These are phyloP conservation scores for Heliconius hermathena DNA, from an alignment of 1,140 invertebrate species.

Conservation along the genomic window DNA sequence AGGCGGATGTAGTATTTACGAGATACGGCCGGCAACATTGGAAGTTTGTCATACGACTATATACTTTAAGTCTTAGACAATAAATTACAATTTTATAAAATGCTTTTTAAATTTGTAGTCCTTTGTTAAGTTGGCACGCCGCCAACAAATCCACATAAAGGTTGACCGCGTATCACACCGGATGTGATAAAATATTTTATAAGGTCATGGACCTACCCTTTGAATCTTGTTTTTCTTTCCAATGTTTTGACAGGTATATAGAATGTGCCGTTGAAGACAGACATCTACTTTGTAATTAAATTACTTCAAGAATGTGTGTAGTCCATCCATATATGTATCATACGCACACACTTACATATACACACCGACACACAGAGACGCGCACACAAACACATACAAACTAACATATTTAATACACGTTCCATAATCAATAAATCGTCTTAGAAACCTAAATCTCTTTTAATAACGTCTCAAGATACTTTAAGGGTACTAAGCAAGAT, in stretches of 20 bases:
- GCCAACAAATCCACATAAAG: slow-evolving; percentile 58
- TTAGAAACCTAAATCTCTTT: too few relatives aligned
- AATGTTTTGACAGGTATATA: not conserved
- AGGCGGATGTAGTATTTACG: slow-evolving; percentile 57
- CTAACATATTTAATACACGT: too few relatives aligned
- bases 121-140: slow-evolving; percentile 47
- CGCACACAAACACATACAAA: too few relatives aligned
- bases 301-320: too few relatives aligned
- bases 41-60: slow-evolving; percentile 21
- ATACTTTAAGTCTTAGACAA: not conserved
- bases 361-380: too few relatives aligned
- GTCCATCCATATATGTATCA: too few relatives aligned
- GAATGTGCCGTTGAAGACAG: not conserved
- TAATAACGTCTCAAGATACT: too few relatives aligned
- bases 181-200: slow-evolving; percentile 30
- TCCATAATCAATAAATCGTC: too few relatives aligned
- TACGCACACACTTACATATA: too few relatives aligned
- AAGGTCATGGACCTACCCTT: slow-evolving; percentile 3
- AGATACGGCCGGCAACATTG: slow-evolving; percentile 37
- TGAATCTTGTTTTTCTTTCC: not conserved
- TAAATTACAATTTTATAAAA: slow-evolving; percentile 24
- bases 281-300: not conserved
- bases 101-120: not conserved
- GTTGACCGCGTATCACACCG: slow-evolving; percentile 45
- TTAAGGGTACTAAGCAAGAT: too few relatives aligned